These are phyloP conservation scores for Leucophora obtusa DNA, from an alignment of 2,888 invertebrate species.

Conservation along the genomic window DNA sequence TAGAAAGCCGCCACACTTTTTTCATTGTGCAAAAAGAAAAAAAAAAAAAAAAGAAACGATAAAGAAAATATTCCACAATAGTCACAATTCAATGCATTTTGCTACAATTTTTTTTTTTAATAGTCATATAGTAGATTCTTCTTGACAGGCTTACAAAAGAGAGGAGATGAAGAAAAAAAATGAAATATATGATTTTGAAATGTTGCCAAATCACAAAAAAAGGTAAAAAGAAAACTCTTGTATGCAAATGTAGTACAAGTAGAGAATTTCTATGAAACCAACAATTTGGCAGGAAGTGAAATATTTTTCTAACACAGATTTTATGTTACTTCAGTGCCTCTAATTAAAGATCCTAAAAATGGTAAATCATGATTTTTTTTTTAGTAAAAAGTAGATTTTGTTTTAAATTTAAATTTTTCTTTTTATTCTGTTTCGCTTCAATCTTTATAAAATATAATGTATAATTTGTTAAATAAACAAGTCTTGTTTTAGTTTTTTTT, in stretches of 20 bases:
- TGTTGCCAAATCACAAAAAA: neutral
- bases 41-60: neutral
- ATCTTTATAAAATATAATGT: neutral
- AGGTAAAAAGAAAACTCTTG: neutral
- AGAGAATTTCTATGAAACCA: neutral
- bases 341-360: neutral
- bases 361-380: neutral
- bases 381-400: neutral
- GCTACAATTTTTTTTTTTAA: neutral
- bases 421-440: neutral
- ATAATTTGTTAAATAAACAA: neutral
- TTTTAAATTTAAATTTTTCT: neutral
- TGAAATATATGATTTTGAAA: neutral
- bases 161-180: neutral
- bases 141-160: neutral
- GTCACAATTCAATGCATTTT: slow-evolving; percentile 18
- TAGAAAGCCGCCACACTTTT: slow-evolving; percentile 34
- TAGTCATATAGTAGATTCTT: neutral
- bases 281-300: neutral
- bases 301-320: neutral
- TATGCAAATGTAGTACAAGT: slow-evolving; percentile 1
- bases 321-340: neutral
- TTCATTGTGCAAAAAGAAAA: neutral
- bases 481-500: neutral
- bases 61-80: neutral